Percentiles rank a stretch among this genome's conserved stretches.
phyloP scores from a whole-genome alignment of 2,113 vertebrate genomes.

The Prietella phreatophila region DNA sequence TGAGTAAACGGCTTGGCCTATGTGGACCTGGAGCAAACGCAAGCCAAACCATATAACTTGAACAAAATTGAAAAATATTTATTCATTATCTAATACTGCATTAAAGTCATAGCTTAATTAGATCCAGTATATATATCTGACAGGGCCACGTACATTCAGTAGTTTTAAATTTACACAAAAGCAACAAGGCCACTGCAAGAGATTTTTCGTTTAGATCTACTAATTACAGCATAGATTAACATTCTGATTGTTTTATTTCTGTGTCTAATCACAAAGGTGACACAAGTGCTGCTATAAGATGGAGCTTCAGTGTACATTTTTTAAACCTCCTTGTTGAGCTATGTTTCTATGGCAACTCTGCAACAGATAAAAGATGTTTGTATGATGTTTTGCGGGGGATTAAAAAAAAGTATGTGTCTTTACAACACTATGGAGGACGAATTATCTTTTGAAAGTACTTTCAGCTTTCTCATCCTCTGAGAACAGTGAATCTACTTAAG shows the following conservation, averaged over 20 bases:
- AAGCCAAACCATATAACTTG: background rate
- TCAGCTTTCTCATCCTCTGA: conserved; percentile 23
- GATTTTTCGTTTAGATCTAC: background rate
- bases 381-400: conserved; percentile 53
- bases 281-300: conserved; percentile 37
- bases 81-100: background rate
- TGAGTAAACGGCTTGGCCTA: background rate
- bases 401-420: conserved; percentile 38
- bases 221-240: background rate
- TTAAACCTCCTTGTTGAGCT: conserved; percentile 54
- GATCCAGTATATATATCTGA: background rate
- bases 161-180: background rate
- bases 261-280: conserved; percentile 20
- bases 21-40: background rate
- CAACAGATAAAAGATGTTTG: conserved; percentile 58
- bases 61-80: background rate
- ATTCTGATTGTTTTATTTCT: conserved; percentile 42
- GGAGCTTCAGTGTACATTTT: conserved; percentile 54
- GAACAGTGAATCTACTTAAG: conserved; percentile 18
- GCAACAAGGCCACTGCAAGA: background rate
- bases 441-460: conserved; percentile 48
- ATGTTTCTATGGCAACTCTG: conserved; percentile 68
- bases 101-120: background rate
- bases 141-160: background rate
- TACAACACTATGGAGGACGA: conserved; percentile 7